Conservation (phyloP, 1,140 invertebrate species). For the Drosophila fuyamai region DNA sequence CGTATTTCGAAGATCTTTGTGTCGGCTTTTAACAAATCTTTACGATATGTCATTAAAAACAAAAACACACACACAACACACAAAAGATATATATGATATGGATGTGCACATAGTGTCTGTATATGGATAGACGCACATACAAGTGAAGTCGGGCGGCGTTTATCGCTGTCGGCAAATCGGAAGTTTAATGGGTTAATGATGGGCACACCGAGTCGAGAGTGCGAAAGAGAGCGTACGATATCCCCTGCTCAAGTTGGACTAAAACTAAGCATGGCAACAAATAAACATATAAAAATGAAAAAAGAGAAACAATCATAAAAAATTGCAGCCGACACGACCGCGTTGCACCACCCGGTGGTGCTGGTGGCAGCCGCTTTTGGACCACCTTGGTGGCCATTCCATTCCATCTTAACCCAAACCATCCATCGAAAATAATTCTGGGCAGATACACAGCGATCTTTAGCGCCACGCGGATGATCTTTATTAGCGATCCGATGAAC, state of each 20-base stretch:
- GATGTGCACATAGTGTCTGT: neutral
- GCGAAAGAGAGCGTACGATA: constrained; percentile 19
- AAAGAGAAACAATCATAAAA: constrained; percentile 73
- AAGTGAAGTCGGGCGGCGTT: constrained; percentile 50
- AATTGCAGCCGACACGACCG: constrained; percentile 76
- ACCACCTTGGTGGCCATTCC: constrained; percentile 65
- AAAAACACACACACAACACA: constrained; percentile 29
- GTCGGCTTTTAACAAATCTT: constrained; percentile 81
- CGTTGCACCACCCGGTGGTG: constrained; percentile 71
- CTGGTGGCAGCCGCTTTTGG: constrained; percentile 52
- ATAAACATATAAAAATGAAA: constrained; percentile 82
- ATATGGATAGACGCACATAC: constrained; percentile 12
- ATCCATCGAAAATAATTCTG: neutral
- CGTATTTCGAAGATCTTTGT: constrained; percentile 70
- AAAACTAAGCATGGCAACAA: constrained; percentile 60
- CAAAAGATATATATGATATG: constrained; percentile 3
- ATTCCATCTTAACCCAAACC: neutral
- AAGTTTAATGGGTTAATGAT: constrained; percentile 84
- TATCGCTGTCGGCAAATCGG: constrained; percentile 83
- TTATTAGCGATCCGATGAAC: constrained; percentile 13
- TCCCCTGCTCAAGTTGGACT: constrained; percentile 5
- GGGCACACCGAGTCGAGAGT: constrained; percentile 38
- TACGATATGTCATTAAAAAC: constrained; percentile 82
- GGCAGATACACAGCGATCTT: neutral
- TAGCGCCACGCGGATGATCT: constrained; percentile 16